Conservation (phyloP, 2,113 vertebrate genomes). For the Pithys albifrons region DNA sequence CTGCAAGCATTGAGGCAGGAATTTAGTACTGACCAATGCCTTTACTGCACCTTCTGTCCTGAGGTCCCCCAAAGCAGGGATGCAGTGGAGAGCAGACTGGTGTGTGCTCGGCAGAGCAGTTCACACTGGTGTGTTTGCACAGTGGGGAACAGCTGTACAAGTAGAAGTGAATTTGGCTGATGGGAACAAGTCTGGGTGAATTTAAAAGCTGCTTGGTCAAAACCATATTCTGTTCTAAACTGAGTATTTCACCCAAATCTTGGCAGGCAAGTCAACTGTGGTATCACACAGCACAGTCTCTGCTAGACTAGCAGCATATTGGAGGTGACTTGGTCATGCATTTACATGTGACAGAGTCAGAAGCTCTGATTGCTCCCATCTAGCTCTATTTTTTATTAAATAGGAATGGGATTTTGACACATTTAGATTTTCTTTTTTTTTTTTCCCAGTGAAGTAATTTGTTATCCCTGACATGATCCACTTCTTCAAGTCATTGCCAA, state of each 20-base stretch:
- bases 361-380: background rate
- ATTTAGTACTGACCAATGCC: background rate
- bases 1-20: background rate
- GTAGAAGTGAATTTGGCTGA: background rate
- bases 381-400: background rate
- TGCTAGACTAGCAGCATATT: background rate
- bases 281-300: background rate
- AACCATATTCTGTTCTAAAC: background rate
- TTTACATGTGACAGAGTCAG: background rate
- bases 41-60: background rate
- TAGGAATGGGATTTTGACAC: background rate
- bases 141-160: background rate
- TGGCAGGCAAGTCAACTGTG: background rate
- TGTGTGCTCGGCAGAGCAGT: background rate
- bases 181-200: background rate
- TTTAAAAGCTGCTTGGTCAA: background rate
- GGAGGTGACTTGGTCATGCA: background rate
- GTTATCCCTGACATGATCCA: background rate
- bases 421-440: background rate
- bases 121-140: background rate
- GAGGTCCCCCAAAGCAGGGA: background rate
- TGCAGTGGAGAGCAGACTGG: background rate
- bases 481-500: background rate
- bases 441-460: background rate
- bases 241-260: background rate